phyloP scores from a whole-genome alignment of 2,113 vertebrate genomes.

The Stigmatopora argus region DNA sequence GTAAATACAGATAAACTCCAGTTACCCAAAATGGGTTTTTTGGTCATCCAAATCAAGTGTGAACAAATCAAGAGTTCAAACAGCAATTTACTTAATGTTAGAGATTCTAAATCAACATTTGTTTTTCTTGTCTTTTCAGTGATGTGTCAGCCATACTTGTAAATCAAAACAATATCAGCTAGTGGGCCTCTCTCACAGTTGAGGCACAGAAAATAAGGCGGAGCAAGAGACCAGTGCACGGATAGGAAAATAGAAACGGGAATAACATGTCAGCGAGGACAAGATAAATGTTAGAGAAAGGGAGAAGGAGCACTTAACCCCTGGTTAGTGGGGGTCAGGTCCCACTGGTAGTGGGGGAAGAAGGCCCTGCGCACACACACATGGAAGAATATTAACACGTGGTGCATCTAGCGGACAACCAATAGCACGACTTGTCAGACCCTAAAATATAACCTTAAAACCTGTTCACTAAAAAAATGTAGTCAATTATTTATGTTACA shows the following conservation, averaged over 20 bases:
- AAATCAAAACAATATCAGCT: slow-evolving; percentile 1
- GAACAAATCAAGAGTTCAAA: not conserved
- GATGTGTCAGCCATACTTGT: not conserved
- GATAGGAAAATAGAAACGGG: slow-evolving; percentile 30
- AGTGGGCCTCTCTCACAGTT: slow-evolving; percentile 8
- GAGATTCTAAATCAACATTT: not conserved
- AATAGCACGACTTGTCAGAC: not conserved
- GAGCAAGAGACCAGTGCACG: slow-evolving; percentile 17
- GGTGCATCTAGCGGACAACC: slow-evolving; percentile 12
- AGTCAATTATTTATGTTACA: too few relatives aligned
- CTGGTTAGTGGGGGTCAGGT: slow-evolving; percentile 58
- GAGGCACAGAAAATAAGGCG: slow-evolving; percentile 14
- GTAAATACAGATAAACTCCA: too few relatives aligned
- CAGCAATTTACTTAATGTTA: too few relatives aligned
- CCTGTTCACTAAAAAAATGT: not conserved
- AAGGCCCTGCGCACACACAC: slow-evolving; percentile 37
- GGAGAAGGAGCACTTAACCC: slow-evolving; percentile 65
- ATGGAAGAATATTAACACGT: slow-evolving; percentile 28
- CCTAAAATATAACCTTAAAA: not conserved
- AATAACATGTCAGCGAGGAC: slow-evolving; percentile 38
- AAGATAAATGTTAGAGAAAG: slow-evolving; percentile 53
- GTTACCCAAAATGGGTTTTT: too few relatives aligned
- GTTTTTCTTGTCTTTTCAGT: not conserved
- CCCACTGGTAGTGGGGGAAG: slow-evolving; percentile 46
- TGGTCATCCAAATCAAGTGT: not conserved